Base-by-base conservation (phyloP, 1,140 invertebrate genomes). In the Cecropterus lyciades region DNA sequence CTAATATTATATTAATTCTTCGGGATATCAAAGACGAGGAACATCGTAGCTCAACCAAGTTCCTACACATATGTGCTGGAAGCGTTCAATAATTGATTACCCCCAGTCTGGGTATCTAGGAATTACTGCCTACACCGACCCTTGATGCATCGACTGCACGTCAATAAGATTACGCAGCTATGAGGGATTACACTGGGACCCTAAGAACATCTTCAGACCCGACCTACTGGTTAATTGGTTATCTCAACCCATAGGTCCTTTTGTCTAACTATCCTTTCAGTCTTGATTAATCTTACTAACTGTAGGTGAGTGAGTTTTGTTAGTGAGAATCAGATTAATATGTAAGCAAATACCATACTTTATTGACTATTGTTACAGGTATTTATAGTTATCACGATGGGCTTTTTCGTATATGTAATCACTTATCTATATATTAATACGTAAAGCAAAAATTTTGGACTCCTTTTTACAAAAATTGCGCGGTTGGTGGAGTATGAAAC, bases 141-240 rank as follows among this genome's bases (percentile, higher is more conserved):
- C 57, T 60, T 60, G 57, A 60, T 49, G 57, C 57, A 60, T 49
- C 45, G 45, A 60, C 24, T 49, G 57, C 20, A 37, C 27, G 27
- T 60, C 46, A 62, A 62, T 62, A 49, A 62, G 57, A 62, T 62
- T 62, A 62, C 16, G 27, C 46, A 30, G 48, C 51, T 53, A 53
- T 15, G 13, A 33, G 51, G 13, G 45, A 56, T 49, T 62, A 33
- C 24, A 60, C 27, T 49, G 30, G 27, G 13, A 51, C 20, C 57
- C 15, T 8, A 16, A 17, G 45, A 17, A 15, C 30, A 15, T 15
- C 45, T 59, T 30, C 30, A 11, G 16, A 49, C n/a, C 13, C 15
- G 43, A 33, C 43, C n/a, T 46, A 20, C 15, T 10, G 27, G 27
- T 37, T 48, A 60, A 60, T 60, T 60, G 57, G 45, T 33, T 49